phyloP scores from a whole-genome alignment of 2,113 vertebrate genomes.

The Prionailurus bengalensis region DNA sequence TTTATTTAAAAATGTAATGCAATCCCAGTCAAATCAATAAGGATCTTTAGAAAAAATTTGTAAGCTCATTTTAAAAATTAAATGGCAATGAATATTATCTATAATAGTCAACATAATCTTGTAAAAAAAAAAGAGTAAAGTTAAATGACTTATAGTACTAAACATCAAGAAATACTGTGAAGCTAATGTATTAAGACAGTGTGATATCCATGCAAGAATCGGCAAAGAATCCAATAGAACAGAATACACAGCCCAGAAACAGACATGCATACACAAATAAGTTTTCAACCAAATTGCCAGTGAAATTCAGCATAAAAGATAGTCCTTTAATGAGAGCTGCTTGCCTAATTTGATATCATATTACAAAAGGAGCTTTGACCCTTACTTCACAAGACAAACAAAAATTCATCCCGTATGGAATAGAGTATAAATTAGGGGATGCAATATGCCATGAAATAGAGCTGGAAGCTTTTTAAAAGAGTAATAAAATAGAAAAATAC shows the following conservation, averaged over 20 bases:
- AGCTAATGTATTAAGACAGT: background rate
- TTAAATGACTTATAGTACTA: background rate
- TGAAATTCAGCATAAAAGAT: background rate
- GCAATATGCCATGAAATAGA: background rate
- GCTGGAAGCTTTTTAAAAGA: background rate
- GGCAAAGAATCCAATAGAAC: background rate
- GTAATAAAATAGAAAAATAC: background rate
- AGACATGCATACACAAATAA: background rate
- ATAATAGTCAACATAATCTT: background rate
- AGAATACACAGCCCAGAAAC: background rate
- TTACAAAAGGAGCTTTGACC: background rate
- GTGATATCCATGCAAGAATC: background rate
- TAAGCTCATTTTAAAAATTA: background rate
- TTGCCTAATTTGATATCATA: background rate
- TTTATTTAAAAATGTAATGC: background rate
- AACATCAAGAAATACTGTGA: background rate
- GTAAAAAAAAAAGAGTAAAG: background rate
- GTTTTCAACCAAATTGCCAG: background rate
- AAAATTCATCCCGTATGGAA: background rate
- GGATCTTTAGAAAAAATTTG: background rate
- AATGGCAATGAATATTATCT: background rate
- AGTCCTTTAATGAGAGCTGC: background rate
- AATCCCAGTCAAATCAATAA: background rate
- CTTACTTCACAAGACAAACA: background rate
- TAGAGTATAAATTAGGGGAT: background rate